These are phyloP conservation scores for Noctua janthina DNA, from an alignment of 2,888 invertebrate genomes.

Conservation along the genomic window DNA sequence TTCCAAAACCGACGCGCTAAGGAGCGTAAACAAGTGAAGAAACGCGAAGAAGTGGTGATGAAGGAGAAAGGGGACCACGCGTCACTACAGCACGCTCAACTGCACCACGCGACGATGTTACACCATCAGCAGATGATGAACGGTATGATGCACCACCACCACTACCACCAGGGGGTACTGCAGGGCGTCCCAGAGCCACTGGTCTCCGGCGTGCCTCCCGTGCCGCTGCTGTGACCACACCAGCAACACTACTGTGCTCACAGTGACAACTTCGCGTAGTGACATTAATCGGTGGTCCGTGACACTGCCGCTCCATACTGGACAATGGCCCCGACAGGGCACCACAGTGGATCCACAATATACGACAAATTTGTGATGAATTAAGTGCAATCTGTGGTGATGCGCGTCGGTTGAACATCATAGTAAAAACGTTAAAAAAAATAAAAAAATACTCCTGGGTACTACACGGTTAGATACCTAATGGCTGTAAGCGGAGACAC, in stretches of 20 bases:
- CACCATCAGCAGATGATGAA: constrained; percentile 90
- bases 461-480: constrained; percentile 70
- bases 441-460: constrained; percentile 72
- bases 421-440: constrained; percentile 54
- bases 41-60: constrained; percentile 93
- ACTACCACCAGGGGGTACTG: constrained; percentile 88
- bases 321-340: constrained; percentile 52
- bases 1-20: constrained; percentile 98
- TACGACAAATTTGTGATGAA: constrained; percentile 81
- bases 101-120: constrained; percentile 89
- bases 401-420: constrained; percentile 63
- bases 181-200: constrained; percentile 89
- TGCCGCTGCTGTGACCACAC: constrained; percentile 89
- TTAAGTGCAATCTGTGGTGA: constrained; percentile 83
- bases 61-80: constrained; percentile 91
- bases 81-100: constrained; percentile 87
- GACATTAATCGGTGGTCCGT: constrained; percentile 56
- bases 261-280: constrained; percentile 75
- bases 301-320: constrained; percentile 55
- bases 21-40: constrained; percentile 96
- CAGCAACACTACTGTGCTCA: constrained; percentile 79
- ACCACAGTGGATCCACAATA: constrained; percentile 64
- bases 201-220: constrained; percentile 85
- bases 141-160: constrained; percentile 89
- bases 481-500: constrained; percentile 71